Conservation (phyloP, 2,888 invertebrate species). For the Mongoloraphidia duomilia region DNA sequence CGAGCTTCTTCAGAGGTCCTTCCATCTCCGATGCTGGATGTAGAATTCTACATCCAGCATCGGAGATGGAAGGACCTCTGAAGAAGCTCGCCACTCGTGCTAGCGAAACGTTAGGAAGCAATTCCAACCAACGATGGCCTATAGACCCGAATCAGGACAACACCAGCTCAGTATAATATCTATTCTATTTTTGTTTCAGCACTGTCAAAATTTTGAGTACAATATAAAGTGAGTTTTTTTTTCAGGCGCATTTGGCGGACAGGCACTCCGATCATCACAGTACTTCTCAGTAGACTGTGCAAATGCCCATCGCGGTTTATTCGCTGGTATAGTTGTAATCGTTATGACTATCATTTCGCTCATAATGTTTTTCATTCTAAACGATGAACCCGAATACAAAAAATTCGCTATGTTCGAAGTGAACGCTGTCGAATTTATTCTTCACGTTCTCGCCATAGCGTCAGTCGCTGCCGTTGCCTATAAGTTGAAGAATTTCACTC, state of each 20-base stretch:
- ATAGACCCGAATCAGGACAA: too few species aligned
- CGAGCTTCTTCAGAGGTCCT: too few species aligned
- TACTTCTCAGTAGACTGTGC: constrained; percentile 68
- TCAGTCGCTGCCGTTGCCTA: constrained; percentile 28
- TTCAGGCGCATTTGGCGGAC: background rate
- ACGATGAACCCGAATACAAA: constrained; percentile 44
- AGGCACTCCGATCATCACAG: background rate
- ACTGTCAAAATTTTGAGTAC: constrained; percentile 19
- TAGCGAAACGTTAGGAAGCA: too few species aligned
- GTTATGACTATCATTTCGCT: constrained; percentile 68
- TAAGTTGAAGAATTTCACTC: too few species aligned
- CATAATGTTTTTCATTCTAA: constrained; percentile 80
- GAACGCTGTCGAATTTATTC: constrained; percentile 58
- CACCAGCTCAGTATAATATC: too few species aligned
- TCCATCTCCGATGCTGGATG: too few species aligned
- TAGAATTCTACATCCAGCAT: too few species aligned
- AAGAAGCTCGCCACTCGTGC: too few species aligned
- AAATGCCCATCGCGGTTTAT: constrained; percentile 66
- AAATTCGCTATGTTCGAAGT: constrained; percentile 57
- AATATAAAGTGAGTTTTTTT: too few species aligned
- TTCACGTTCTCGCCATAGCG: constrained; percentile 52
- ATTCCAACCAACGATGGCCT: too few species aligned
- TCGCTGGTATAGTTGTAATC: constrained; percentile 50
- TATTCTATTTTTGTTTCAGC: constrained; percentile 22
- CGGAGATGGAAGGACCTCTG: too few species aligned